Base-by-base conservation (phyloP, 2,113 vertebrate genomes). In the Perca flavescens region DNA sequence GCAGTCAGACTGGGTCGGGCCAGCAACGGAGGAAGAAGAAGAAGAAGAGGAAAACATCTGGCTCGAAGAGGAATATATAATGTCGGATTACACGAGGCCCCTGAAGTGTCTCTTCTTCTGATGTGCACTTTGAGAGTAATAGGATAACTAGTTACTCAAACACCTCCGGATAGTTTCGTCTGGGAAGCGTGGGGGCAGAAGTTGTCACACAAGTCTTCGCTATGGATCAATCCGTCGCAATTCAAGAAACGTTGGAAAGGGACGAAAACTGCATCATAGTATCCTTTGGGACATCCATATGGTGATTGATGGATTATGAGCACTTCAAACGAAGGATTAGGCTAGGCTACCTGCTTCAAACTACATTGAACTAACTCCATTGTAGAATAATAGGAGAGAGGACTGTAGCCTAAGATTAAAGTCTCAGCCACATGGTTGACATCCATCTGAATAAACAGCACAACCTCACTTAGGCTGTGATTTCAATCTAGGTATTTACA, bases 221-320 rank as follows among this genome's bases (percentile, higher is more conserved):
- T 0, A 98, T 99, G 98, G 97, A 99, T 91, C 97, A 98, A 85
- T 99, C 97, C 21, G 94, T 96, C 25, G 97, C 96, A 0, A 96
- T 99, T 90, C 97, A 98, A 86, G 97, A 98, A 91, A 95, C 95
- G 74, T 92, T 99, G 81, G 84, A 85, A 5, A 82, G 53, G 1
- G 95, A 80, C 0, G 96, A 96, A 46, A 95, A 95, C 43, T 98
- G 97, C 91, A 56, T 94, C 28, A 94, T 95, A 89, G 96, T 98
- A 99, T 99, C 97, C 96, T 98, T 96, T 76, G 3, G 1, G 10
- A 50, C 43, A 52, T 12, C 25, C 13, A 0, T 28, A 21, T 6
- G 28, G n/a, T 17, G 8, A 0, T 77, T 68, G 15, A 0, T 58
- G 17, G 22, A 11, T 53, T 36, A 57, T 40, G 10, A 3, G 0